These are phyloP conservation scores for Aphis gossypii DNA, from an alignment of 1,140 invertebrate genomes.

Conservation along the genomic window DNA sequence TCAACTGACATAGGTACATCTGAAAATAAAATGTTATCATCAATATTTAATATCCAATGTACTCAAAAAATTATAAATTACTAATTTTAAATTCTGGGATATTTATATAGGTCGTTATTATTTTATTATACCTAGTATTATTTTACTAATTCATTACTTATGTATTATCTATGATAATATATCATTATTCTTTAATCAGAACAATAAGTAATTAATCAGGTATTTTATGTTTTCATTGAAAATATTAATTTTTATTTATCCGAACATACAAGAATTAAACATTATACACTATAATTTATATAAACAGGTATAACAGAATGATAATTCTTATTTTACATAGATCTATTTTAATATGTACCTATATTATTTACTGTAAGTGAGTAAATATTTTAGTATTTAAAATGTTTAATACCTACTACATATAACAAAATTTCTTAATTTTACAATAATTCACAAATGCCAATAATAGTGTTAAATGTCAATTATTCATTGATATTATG, in stretches of 20 bases:
- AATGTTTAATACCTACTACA: background rate
- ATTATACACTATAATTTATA: background rate
- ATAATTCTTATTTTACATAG: background rate
- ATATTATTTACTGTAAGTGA: background rate
- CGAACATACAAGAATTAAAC: background rate
- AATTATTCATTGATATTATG: background rate
- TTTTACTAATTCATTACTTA: too few species aligned
- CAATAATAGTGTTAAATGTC: background rate
- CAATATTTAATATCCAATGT: background rate
- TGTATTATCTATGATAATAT: too few species aligned
- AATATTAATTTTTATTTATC: background rate
- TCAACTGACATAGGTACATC: slow-evolving; percentile 24
- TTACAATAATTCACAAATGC: background rate
- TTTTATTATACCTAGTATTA: too few species aligned
- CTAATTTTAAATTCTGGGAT: background rate
- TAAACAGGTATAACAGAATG: background rate
- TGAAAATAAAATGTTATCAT: slow-evolving; percentile 28
- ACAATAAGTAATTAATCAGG: background rate
- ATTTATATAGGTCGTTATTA: too few species aligned
- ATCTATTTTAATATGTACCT: background rate
- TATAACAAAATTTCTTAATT: background rate
- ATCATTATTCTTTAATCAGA: too few species aligned
- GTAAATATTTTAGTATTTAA: background rate
- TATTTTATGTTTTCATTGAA: background rate
- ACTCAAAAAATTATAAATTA: background rate